Percentiles rank a stretch among this genome's conserved stretches.
Conservation (phyloP, 2,888 invertebrate species). For the Cheilosia vernalis region DNA sequence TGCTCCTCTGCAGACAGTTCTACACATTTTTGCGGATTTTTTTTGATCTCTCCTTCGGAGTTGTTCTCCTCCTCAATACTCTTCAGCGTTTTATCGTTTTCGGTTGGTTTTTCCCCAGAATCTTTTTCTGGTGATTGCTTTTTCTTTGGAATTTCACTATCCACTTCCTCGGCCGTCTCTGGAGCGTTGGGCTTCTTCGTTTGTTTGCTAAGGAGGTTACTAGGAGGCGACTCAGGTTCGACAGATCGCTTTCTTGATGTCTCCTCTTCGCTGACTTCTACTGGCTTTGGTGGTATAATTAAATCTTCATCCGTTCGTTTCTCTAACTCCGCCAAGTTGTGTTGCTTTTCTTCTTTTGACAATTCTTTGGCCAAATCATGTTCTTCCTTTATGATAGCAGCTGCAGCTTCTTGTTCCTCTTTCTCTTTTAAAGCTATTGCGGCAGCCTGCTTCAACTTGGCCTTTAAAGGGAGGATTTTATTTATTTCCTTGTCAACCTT, state of each 20-base stretch:
- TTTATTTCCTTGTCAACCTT: conserved; percentile 31
- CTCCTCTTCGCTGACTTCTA: neutral
- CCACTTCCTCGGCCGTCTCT: conserved; percentile 9
- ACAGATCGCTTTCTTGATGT: neutral
- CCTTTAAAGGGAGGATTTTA: conserved; percentile 36
- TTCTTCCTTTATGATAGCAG: neutral
- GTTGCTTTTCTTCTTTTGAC: neutral
- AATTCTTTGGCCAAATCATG: neutral
- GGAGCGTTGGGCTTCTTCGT: conserved; percentile 27
- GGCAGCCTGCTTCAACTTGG: conserved; percentile 42
- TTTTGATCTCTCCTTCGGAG: neutral
- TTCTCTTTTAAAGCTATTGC: conserved; percentile 4
- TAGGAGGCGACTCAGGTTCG: neutral
- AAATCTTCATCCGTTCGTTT: neutral
- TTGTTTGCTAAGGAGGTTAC: conserved; percentile 15
- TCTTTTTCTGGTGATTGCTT: conserved; percentile 17
- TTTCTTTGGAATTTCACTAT: conserved; percentile 47
- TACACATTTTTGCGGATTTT: neutral
- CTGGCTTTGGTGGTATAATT: neutral
- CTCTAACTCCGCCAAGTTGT: neutral
- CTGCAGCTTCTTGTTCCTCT: neutral
- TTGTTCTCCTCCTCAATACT: conserved; percentile 9
- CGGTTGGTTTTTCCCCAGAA: neutral
- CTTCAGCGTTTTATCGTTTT: neutral
- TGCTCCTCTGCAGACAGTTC: conserved; percentile 13